Conservation (phyloP, 2,113 vertebrate species). For the Epinephelus fuscoguttatus region DNA sequence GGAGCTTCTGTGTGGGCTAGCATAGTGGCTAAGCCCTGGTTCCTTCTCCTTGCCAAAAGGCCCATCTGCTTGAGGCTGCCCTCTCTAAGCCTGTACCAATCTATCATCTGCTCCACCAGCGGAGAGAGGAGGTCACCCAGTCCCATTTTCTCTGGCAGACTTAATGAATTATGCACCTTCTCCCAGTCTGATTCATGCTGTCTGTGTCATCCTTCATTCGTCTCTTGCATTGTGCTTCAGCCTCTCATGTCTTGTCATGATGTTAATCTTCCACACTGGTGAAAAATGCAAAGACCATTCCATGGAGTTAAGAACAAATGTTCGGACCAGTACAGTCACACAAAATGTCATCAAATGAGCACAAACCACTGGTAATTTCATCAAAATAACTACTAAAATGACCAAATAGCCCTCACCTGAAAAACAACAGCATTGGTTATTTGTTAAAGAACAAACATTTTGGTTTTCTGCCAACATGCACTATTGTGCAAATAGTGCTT, state of each 20-base stretch:
- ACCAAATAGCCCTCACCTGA: background rate
- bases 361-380: background rate
- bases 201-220: conserved; percentile 73
- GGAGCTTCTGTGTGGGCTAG: conserved; percentile 47
- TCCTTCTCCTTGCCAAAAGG: conserved; percentile 57
- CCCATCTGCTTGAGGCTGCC: conserved; percentile 75
- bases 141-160: conserved; percentile 67
- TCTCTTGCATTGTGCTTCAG: conserved; percentile 64
- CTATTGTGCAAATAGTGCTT: background rate
- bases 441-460: background rate
- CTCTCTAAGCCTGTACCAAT: conserved; percentile 56
- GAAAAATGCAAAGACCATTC: conserved; percentile 61
- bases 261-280: conserved; percentile 36
- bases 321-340: conserved; percentile 36
- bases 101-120: conserved; percentile 69
- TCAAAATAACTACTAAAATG: background rate
- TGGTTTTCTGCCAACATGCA: background rate
- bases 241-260: conserved; percentile 64
- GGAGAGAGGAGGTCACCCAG: conserved; percentile 68
- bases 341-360: conserved; percentile 58
- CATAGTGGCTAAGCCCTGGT: conserved; percentile 31
- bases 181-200: conserved; percentile 68
- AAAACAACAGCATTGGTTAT: too few species aligned
- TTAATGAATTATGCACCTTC: conserved; percentile 68
- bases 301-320: conserved; percentile 44